Base-by-base conservation (phyloP, 2,888 invertebrate genomes). In the Synanthedon myopaeformis region DNA sequence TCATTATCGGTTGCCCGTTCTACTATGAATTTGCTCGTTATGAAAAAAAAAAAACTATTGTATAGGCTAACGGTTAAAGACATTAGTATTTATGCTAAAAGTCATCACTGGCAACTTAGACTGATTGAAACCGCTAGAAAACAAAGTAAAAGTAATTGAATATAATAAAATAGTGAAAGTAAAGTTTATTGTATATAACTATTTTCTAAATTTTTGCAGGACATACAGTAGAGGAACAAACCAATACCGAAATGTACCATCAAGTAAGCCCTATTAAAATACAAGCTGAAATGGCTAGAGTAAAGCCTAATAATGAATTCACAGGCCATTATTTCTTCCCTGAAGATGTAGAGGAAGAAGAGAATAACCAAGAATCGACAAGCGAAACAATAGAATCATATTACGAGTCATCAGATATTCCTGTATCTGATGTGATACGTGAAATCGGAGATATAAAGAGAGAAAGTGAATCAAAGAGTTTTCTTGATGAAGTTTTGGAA, bases 251-350 rank as follows among this genome's bases (percentile, higher is more conserved):
- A 53, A 53, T 62, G 23, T 50, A 59, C 51, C 55, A 64, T 14
- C 66, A 70, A 42, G 70, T 79, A 3, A 75, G 61, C 55, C 77
- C 82, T 8, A 59, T 84, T 3, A 79, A 72, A 68, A 72, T 85
- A 42, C 79, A 79, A 62, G 80, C 83, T n/a, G 79, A 82, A 61
- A 57, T 82, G 19, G 75, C 77, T 17, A 72, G 77, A 69, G 57
- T 76, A 2, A 72, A 69, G 57, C 58, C 61, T 52, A 84, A 83
- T 61, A 59, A 64, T 28, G 79, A 84, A 52, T 81, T 81, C 55
- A 79, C 82, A 35, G 86, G 86, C 2, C 84, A 86, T 63, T 85
- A 79, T 54, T 87, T 87, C 63, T 85, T 86, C 55, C 86, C 86
- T 52, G 85, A 85, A 70, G 83, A 83, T 51, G 53, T 48, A 14